Percentiles rank a stretch among this genome's conserved stretches.
phyloP scores from a whole-genome alignment of 92 coral and sea anemone genomes.

The Epizoanthus rinbou region DNA sequence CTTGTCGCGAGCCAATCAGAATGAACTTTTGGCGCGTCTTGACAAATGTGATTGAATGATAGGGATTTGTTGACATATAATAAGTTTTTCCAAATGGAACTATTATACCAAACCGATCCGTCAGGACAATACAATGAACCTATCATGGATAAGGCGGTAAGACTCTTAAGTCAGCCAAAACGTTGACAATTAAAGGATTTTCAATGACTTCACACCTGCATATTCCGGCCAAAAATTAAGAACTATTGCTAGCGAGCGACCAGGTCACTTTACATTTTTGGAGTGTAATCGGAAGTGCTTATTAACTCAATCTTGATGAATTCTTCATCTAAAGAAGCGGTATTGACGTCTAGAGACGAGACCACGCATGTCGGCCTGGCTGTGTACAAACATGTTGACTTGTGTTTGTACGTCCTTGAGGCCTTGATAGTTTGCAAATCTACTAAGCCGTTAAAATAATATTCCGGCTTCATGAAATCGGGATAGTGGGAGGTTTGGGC shows the following conservation, averaged over 20 bases:
- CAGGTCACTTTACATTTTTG: conserved; percentile 83
- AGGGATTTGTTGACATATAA: conserved; percentile 98
- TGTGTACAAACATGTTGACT: background rate
- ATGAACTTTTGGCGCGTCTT: conserved; percentile 64
- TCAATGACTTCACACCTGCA: conserved; percentile 54
- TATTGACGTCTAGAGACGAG: conserved; percentile 4
- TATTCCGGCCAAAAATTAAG: conserved; percentile 33
- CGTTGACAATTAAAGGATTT: conserved; percentile 67
- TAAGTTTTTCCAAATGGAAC: conserved; percentile 97
- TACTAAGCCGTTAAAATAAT: conserved; percentile 32
- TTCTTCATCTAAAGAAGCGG: conserved; percentile 28
- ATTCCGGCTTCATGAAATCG: conserved; percentile 32
- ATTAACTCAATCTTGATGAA: conserved; percentile 60
- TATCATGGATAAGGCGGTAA: conserved; percentile 65
- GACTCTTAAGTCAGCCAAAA: conserved; percentile 62
- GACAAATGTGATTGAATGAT: conserved; percentile 98
- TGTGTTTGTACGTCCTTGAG: background rate
- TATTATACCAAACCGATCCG: conserved; percentile 88
- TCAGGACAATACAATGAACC: conserved; percentile 73
- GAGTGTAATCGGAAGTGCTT: conserved; percentile 86
- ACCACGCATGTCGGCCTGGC: background rate
- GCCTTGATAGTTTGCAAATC: conserved; percentile 12
- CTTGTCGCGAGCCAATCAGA: conserved; percentile 80
- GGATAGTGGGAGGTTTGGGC: conserved; percentile 72
- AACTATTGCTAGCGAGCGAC: conserved; percentile 34